phyloP scores from a whole-genome alignment of 2,797 vertebrate species.

The Nyctibius grandis region DNA sequence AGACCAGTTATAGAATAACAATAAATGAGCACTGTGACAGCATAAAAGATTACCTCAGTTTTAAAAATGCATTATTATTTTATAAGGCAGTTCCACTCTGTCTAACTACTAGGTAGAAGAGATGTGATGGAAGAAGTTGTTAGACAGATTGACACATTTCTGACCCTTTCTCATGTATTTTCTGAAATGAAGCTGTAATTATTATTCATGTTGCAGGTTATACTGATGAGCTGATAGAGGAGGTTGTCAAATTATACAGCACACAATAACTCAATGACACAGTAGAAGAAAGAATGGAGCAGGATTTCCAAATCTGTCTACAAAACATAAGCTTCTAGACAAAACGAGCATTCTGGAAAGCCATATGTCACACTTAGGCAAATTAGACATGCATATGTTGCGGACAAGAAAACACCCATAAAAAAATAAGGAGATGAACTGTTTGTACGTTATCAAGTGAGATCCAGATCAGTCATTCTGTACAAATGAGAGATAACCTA shows the following conservation, averaged over 20 bases:
- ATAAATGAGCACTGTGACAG: background rate
- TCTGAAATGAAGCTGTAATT: slow-evolving; percentile 35
- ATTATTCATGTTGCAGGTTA: slow-evolving; percentile 54
- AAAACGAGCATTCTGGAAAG: slow-evolving; percentile 7
- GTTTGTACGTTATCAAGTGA: background rate
- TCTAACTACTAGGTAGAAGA: slow-evolving; percentile 27
- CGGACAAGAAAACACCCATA: background rate
- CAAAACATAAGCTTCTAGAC: background rate
- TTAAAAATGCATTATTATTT: slow-evolving; percentile 30
- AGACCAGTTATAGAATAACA: background rate
- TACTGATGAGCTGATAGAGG: slow-evolving; percentile 48
- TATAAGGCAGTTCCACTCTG: background rate
- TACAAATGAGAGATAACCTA: background rate
- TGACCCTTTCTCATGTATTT: slow-evolving; percentile 20
- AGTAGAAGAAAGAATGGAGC: background rate
- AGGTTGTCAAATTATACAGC: slow-evolving; percentile 48
- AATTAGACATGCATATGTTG: slow-evolving; percentile 38
- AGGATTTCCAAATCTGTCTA: background rate
- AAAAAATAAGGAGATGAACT: background rate
- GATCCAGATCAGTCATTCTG: background rate
- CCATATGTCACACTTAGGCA: slow-evolving; percentile 35
- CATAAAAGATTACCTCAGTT: background rate
- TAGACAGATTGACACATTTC: slow-evolving; percentile 33
- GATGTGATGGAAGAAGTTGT: background rate
- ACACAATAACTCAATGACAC: slow-evolving; percentile 51